phyloP scores from a whole-genome alignment of 2,888 invertebrate genomes.

The Erpobdella octoculata region DNA sequence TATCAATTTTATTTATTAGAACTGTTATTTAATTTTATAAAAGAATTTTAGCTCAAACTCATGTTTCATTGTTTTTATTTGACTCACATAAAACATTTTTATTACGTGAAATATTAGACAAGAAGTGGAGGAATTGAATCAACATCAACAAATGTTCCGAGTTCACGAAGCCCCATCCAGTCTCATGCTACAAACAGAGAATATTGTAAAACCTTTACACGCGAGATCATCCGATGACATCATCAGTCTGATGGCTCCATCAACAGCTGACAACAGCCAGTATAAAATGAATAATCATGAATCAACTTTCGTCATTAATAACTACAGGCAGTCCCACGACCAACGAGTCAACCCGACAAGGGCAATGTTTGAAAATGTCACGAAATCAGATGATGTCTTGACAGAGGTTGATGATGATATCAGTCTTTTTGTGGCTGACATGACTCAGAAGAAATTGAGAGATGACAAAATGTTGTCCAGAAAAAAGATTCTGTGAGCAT shows the following conservation, averaged over 20 bases:
- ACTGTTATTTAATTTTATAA: no score
- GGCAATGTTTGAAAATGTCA: not conserved
- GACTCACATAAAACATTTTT: no score
- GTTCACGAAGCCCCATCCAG: no score
- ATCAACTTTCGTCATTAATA: not conserved
- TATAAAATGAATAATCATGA: not conserved
- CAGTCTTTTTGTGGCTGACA: conserved; percentile 11
- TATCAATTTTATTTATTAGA: no score
- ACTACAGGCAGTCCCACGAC: not conserved
- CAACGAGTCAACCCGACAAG: no score
- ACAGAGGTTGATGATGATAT: not conserved
- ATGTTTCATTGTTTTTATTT: no score
- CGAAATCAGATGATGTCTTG: not conserved
- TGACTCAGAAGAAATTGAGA: not conserved
- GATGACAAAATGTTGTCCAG: no score
- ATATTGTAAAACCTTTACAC: not conserved
- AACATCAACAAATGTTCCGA: conserved; percentile 6
- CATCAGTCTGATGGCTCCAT: conserved; percentile 2
- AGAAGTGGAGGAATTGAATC: conserved; percentile 9
- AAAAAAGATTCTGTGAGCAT: no score
- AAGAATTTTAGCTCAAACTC: no score
- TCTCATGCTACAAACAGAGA: not conserved
- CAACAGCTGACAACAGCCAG: conserved; percentile 19
- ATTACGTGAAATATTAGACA: no score
- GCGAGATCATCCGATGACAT: conserved; percentile 22